Evolutionary conservation across 1,140 invertebrate species (phyloP).

Genomic region (Sinella curviseta): DNA sequence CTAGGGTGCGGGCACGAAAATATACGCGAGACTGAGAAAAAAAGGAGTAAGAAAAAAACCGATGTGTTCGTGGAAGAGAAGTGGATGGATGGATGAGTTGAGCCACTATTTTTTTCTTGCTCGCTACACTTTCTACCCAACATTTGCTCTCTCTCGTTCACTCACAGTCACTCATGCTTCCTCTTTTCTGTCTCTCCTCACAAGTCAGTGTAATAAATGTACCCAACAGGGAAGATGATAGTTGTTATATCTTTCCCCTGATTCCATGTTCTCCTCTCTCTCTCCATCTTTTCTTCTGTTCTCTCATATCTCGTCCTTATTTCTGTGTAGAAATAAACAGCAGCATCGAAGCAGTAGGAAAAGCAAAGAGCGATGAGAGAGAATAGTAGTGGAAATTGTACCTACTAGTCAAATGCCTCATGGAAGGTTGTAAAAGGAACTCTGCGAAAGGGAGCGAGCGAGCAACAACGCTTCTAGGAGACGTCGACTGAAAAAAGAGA

Average conservation of each 20-base stretch:
- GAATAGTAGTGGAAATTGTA: neutral
- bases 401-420: no score
- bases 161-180: conserved; percentile 1
- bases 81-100: conserved; percentile 1
- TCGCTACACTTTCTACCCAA: neutral
- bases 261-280: conserved; percentile 5
- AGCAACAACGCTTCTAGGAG: neutral
- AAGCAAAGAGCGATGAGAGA: neutral
- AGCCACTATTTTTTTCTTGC: neutral
- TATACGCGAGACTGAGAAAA: no score
- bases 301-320: neutral
- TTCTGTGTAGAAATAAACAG: neutral
- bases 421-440: no score
- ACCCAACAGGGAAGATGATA: conserved; percentile 20
- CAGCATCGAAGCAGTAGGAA: neutral
- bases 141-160: neutral
- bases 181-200: conserved; percentile 27
- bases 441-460: neutral
- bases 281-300: neutral
- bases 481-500: neutral
- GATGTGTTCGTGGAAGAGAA: conserved; percentile 1
- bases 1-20: neutral
- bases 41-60: conserved; percentile 29
- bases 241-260: neutral
- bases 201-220: conserved; percentile 22